These are phyloP conservation scores for Drosophila virilis DNA, from an alignment of 1,140 invertebrate genomes.

Conservation along the genomic window DNA sequence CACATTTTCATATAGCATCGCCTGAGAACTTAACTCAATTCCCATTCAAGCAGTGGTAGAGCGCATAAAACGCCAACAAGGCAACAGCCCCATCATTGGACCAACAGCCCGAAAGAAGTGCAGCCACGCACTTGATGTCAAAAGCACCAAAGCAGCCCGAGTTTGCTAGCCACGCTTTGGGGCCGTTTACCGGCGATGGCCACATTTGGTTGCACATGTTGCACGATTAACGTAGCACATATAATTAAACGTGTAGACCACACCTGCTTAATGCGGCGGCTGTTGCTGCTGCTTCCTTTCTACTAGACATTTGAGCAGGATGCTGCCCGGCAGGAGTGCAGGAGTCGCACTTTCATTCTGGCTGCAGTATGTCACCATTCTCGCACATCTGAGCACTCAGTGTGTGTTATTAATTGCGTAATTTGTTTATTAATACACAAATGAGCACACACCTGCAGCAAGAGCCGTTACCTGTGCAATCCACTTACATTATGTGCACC, in stretches of 20 bases:
- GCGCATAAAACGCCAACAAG: slow-evolving; percentile 21
- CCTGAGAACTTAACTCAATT: slow-evolving; percentile 46
- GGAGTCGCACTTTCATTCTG: slow-evolving; percentile 23
- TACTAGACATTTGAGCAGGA: slow-evolving; percentile 20
- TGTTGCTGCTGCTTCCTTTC: slow-evolving; percentile 14
- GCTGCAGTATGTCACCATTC: slow-evolving; percentile 60
- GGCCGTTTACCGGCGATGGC: slow-evolving; percentile 46
- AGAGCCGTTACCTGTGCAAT: slow-evolving; percentile 1
- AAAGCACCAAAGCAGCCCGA: slow-evolving; percentile 14
- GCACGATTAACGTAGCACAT: slow-evolving; percentile 21
- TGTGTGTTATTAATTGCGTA: slow-evolving; percentile 79
- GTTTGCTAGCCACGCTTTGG: slow-evolving; percentile 56
- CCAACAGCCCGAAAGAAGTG: slow-evolving; percentile 53
- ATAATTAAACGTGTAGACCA: slow-evolving; percentile 11
- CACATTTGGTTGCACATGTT: slow-evolving; percentile 67
- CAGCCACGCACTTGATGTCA: slow-evolving; percentile 56
- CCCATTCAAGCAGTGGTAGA: slow-evolving; percentile 27
- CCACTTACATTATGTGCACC: slow-evolving; percentile 16
- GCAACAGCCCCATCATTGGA: slow-evolving; percentile 20
- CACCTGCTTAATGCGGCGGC: background rate
- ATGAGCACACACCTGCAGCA: slow-evolving; percentile 30
- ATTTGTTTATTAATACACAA: slow-evolving; percentile 78
- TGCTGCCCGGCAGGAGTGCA: slow-evolving; percentile 18
- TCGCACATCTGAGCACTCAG: slow-evolving; percentile 73
- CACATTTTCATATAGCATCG: slow-evolving; percentile 54